Base-by-base conservation (phyloP, 2,888 invertebrate genomes). In the Limenitis camilla region DNA sequence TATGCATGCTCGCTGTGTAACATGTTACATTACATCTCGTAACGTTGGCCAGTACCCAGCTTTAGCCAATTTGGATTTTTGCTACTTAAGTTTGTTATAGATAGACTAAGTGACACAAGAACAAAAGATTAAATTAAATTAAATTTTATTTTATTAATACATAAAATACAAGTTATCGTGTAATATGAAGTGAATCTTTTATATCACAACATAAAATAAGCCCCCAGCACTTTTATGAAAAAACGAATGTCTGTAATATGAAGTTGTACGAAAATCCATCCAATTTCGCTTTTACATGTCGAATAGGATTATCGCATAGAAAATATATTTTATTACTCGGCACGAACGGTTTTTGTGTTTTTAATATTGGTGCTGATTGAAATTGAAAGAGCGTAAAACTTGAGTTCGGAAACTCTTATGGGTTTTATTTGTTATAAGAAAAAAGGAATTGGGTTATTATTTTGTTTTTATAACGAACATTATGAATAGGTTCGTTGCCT, bases 301-400 rank as follows among this genome's bases (percentile, higher is more conserved):
- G 32, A 50, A 40, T 33, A 33, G 40, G 39, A 40, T 45, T 44
- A 51, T 45, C 43, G 11, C 60, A 65, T 69, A 68, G 66, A 68
- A 66, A 68, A 68, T 64, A 53, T 66, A 19, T 19, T 19, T 65
- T 45, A 65, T 71, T 43, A 10, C 72, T 70, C 65, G 61, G 61
- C 61, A 58, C 56, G 56, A 64, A 62, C 64, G 66, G 62, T 55
- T 63, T 72, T 77, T 69, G 69, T 70, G 74, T 78, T 78, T 36
- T 45, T 36, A 43, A 33, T 43, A 78, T 74, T 71, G 73, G 72
- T 76, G 72, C 72, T 76, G 77, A 79, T 78, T 77, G 74, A 69
- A 75, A 73, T 69, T 70, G 73, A 66, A 77, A 67, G 60, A 59
- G 68, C 19, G 19, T 19, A 66, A 70, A 67, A 67, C 61, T 60